phyloP scores from a whole-genome alignment of 2,113 vertebrate genomes.

The Perca flavescens region DNA sequence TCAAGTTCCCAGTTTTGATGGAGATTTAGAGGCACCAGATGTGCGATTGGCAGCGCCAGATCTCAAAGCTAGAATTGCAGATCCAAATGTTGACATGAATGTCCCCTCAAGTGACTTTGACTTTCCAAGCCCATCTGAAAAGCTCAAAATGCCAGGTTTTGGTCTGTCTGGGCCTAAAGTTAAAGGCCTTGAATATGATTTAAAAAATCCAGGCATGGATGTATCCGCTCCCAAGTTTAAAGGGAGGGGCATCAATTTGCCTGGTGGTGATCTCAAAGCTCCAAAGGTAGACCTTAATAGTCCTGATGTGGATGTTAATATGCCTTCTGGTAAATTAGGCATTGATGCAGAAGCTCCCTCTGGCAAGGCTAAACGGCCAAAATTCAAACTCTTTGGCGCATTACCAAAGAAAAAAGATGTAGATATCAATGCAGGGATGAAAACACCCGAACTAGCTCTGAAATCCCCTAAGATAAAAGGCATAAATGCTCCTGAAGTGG shows the following conservation, averaged over 20 bases:
- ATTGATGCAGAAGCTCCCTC: conserved; percentile 27
- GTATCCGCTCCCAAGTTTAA: conserved; percentile 35
- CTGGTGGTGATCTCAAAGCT: conserved; percentile 18
- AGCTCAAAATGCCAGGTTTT: conserved; percentile 26
- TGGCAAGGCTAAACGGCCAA: conserved; percentile 56
- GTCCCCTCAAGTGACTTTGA: conserved; percentile 14
- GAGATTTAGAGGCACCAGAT: conserved; percentile 30
- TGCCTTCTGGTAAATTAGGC: conserved; percentile 40
- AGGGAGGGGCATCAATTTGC: background rate
- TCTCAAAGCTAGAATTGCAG: conserved; percentile 9
- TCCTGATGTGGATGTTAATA: conserved; percentile 32
- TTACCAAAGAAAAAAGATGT: conserved; percentile 53
- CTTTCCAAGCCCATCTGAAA: conserved; percentile 7
- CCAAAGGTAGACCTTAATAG: conserved; percentile 29
- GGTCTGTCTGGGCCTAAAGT: conserved; percentile 19
- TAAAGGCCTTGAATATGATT: conserved; percentile 22
- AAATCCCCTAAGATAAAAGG: conserved; percentile 63
- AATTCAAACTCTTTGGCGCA: conserved; percentile 54
- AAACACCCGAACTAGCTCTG: conserved; percentile 49
- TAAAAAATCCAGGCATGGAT: conserved; percentile 35
- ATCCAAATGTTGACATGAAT: background rate
- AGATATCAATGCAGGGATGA: conserved; percentile 39
- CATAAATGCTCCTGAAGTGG: conserved; percentile 46
- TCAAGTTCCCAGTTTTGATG: conserved; percentile 41
- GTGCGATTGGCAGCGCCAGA: conserved; percentile 21